A percentile compares a stretch with the other conserved stretches of the same genome.
Conservation (phyloP, 2,888 invertebrate species). For the Hedya salicella region DNA sequence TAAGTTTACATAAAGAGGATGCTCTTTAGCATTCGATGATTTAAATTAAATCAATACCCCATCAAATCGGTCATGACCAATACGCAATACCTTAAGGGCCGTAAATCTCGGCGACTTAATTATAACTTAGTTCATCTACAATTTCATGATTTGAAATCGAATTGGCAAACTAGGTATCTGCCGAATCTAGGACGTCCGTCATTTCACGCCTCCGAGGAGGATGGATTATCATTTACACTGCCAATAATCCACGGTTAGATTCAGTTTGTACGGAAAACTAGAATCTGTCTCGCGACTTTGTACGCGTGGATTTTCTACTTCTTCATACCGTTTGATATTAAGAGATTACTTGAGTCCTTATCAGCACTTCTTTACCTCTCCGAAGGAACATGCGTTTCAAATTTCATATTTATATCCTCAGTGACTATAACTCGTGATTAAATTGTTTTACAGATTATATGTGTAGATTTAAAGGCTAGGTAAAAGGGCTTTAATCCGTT, state of each 20-base stretch:
- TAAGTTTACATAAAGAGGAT: neutral
- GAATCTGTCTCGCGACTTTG: too few relatives aligned
- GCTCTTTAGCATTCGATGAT: neutral
- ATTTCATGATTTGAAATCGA: conserved; percentile 34
- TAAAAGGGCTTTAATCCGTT: too few relatives aligned
- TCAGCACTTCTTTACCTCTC: too few relatives aligned
- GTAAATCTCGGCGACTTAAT: conserved; percentile 38
- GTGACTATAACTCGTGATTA: too few relatives aligned
- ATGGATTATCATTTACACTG: neutral
- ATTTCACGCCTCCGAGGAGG: neutral
- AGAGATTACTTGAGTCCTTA: too few relatives aligned
- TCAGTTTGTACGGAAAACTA: too few relatives aligned
- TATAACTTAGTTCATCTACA: conserved; percentile 37
- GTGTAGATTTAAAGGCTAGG: too few relatives aligned
- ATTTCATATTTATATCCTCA: too few relatives aligned
- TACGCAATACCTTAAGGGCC: conserved; percentile 26
- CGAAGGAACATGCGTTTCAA: too few relatives aligned
- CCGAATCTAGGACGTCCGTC: conserved; percentile 18
- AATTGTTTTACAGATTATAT: too few relatives aligned
- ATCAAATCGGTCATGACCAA: neutral
- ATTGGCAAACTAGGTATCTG: conserved; percentile 36
- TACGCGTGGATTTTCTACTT: too few relatives aligned
- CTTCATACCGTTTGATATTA: too few relatives aligned
- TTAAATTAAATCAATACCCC: neutral
- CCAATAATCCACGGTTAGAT: neutral